Conservation (phyloP, 1,140 invertebrate genomes). For the Brachionus koreanus region DNA sequence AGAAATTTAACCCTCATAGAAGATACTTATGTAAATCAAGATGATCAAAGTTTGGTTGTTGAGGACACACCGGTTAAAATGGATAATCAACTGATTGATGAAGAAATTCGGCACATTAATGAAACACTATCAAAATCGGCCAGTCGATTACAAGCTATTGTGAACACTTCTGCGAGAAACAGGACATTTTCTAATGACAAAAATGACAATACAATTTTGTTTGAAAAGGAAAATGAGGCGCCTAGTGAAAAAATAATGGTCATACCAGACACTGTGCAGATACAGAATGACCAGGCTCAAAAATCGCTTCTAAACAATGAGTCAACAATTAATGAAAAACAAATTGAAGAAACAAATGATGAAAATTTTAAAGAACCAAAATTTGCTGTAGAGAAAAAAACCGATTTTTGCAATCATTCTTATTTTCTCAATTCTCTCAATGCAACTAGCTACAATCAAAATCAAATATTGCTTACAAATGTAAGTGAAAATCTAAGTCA, state of each 20-base stretch:
- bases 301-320: not conserved
- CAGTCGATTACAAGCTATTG: constrained; percentile 5
- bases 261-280: not conserved
- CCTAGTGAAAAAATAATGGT: not conserved
- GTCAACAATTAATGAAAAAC: not conserved
- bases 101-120: not conserved
- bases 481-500: not conserved
- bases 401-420: not conserved
- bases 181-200: not conserved
- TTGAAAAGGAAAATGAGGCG: not conserved
- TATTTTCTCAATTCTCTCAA: constrained; percentile 12
- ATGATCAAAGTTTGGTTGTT: not conserved
- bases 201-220: not conserved
- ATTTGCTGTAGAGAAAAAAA: not conserved
- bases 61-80: constrained; percentile 23
- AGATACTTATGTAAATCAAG: not conserved
- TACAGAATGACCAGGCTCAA: not conserved
- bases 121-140: constrained; percentile 24
- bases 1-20: not conserved
- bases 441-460: not conserved
- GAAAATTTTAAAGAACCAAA: not conserved
- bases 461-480: not conserved
- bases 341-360: not conserved
- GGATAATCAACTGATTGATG: not conserved
- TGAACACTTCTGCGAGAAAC: not conserved